Conservation (phyloP, 2,888 invertebrate species). For the Ceratothoa steindachneri region DNA sequence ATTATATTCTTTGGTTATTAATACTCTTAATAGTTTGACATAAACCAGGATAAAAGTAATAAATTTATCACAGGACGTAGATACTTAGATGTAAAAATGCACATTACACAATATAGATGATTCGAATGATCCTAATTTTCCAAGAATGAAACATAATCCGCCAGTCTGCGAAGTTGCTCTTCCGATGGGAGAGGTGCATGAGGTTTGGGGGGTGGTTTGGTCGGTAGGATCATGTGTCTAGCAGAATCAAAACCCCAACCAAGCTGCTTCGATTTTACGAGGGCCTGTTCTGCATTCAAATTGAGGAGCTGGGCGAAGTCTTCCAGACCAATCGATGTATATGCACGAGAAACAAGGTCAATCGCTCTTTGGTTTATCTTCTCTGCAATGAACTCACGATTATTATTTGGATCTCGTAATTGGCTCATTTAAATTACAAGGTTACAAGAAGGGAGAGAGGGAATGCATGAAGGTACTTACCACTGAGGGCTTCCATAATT, state of each 20-base stretch:
- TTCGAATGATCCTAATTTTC: slow-evolving; percentile 29
- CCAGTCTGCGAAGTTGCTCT: slow-evolving; percentile 38
- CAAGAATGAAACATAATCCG: slow-evolving; percentile 44
- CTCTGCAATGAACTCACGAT: slow-evolving; percentile 63
- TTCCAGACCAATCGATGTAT: slow-evolving; percentile 75
- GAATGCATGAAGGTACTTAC: slow-evolving; percentile 58
- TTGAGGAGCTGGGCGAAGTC: slow-evolving; percentile 76
- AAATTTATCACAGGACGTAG: too few species aligned
- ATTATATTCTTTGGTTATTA: too few species aligned
- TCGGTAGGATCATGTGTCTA: slow-evolving; percentile 35
- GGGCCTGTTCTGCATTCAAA: slow-evolving; percentile 65
- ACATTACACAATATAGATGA: too few species aligned
- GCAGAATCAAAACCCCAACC: slow-evolving; percentile 68
- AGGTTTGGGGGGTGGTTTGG: slow-evolving; percentile 19
- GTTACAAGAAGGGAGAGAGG: not conserved
- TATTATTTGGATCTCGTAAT: too few species aligned
- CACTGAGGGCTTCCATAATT: slow-evolving; percentile 75
- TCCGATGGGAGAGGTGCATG: slow-evolving; percentile 38
- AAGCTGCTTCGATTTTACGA: slow-evolving; percentile 56
- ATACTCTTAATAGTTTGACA: too few species aligned
- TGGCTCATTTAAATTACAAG: too few species aligned
- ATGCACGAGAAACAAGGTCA: slow-evolving; percentile 74
- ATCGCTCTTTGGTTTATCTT: slow-evolving; percentile 71
- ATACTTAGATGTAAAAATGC: too few species aligned
- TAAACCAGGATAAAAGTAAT: too few species aligned